Evolutionary conservation across 92 coral and sea anemone genomes (phyloP).

Genomic region (Parazoanthus darwini): DNA sequence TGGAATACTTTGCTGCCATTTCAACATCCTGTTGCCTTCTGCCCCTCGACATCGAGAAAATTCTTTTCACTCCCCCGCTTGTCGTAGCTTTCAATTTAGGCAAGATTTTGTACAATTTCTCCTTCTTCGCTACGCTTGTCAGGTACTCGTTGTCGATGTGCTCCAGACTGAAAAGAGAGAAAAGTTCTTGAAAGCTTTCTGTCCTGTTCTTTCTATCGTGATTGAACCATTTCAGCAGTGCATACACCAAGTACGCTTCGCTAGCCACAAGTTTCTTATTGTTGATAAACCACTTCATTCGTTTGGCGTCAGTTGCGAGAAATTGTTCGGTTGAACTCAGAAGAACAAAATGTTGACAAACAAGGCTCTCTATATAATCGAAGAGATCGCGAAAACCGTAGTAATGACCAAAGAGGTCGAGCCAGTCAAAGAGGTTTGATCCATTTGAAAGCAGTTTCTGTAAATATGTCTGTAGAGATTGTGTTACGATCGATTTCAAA

Average conservation of each 20-base stretch:
- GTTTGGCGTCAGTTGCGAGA: constrained; percentile 11
- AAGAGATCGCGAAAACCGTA: constrained; percentile 9
- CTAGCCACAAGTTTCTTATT: constrained; percentile 2
- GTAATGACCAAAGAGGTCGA: constrained; percentile 1
- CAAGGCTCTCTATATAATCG: neutral
- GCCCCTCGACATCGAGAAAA: neutral
- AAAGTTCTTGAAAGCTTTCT: neutral
- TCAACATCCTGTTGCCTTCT: neutral
- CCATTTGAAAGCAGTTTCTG: neutral
- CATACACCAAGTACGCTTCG: constrained; percentile 21
- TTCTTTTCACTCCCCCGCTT: too few species aligned
- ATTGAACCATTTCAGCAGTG: constrained; percentile 7
- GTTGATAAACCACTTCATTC: constrained; percentile 14
- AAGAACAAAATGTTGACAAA: constrained; percentile 28
- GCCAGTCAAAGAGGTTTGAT: constrained; percentile 24
- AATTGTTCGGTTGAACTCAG: constrained; percentile 24
- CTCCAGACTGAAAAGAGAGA: neutral
- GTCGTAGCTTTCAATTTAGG: neutral
- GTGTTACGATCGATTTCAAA: constrained; percentile 6
- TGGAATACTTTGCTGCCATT: constrained; percentile 3
- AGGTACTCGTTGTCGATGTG: neutral
- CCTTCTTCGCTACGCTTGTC: neutral
- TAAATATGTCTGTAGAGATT: neutral
- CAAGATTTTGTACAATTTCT: neutral
- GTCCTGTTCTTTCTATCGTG: neutral